Base-by-base conservation (phyloP, 2,888 invertebrate species). In the Euplagia quadripunctaria region DNA sequence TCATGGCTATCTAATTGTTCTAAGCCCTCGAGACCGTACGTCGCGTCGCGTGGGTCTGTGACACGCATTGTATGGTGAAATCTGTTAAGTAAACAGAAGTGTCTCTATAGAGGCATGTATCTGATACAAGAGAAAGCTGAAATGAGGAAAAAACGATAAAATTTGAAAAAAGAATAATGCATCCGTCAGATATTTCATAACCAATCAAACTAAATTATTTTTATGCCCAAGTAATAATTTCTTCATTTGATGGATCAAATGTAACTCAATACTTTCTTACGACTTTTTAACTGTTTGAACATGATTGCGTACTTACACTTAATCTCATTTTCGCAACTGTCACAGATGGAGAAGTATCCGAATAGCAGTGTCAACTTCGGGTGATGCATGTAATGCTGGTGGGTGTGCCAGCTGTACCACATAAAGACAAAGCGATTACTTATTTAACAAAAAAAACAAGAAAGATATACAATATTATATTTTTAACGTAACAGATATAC, bases 71-170 rank as follows among this genome's bases (percentile, higher is more conserved):
- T 83, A 85, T 85, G 88, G 94, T 89, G 95, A 95, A 95, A 95
- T 93, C 94, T 88, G 85, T 88, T 90, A 87, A 91, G 86, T 88
- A 95, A 94, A 96, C 94, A 94, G 88, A 92, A 90, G 91, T 88
- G 88, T 90, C 91, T 90, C 91, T 90, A 94, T 88, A 88, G 90
- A 91, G 89, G 91, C 91, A 71, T 74, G 74, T 90, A 94, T 94
- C 94, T 92, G 91, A 92, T 89, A 87, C 77, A 79, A 88, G 94
- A 93, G 95, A 96, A 96, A 96, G 95, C 91, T 85, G 87, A 84
- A 86, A 88, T 93, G 92, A 92, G 90, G 92, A 92, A 93, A 95
- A 91, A 86, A 80, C 89, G 85, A 88, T 90, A 91, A 91, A 91
- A 86, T 86, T 86, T 86, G 86, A 90, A 91, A 91, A 91, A 88